Evolutionary conservation across 1,140 invertebrate species (phyloP).

Genomic region (Melitaea cinxia): DNA sequence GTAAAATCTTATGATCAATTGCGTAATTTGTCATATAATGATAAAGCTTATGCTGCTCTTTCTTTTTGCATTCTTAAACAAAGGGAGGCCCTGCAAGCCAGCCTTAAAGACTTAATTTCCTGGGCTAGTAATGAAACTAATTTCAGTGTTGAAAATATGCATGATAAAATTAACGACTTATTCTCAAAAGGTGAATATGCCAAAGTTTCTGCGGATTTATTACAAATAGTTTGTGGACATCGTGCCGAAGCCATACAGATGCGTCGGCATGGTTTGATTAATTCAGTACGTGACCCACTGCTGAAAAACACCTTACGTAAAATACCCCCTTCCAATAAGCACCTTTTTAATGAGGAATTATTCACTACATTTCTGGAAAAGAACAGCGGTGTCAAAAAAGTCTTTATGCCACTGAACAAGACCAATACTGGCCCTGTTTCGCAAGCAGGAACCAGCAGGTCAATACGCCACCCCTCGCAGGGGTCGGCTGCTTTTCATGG

Average conservation of each 20-base stretch:
- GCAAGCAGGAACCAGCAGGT: not conserved
- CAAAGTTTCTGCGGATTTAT: slow-evolving; percentile 26
- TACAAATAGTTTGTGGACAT: slow-evolving; percentile 37
- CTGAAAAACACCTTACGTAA: slow-evolving; percentile 26
- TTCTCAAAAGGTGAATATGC: slow-evolving; percentile 30
- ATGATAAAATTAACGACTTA: slow-evolving; percentile 17
- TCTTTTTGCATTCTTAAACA: slow-evolving; percentile 42
- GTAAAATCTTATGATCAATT: slow-evolving; percentile 19
- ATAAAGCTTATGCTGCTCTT: slow-evolving; percentile 35
- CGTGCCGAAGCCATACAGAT: slow-evolving; percentile 35
- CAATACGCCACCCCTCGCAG: slow-evolving; percentile 21
- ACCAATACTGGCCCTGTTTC: not conserved
- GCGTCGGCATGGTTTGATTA: slow-evolving; percentile 30
- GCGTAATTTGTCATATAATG: slow-evolving; percentile 23
- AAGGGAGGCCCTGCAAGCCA: slow-evolving; percentile 25
- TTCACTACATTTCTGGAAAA: slow-evolving; percentile 29
- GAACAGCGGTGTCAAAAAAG: slow-evolving; percentile 29
- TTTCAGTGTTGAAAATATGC: slow-evolving; percentile 3
- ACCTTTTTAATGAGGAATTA: slow-evolving; percentile 24
- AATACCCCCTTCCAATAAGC: slow-evolving; percentile 26
- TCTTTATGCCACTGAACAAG: slow-evolving; percentile 17
- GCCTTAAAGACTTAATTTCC: slow-evolving; percentile 5
- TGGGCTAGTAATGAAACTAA: slow-evolving; percentile 30
- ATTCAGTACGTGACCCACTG: slow-evolving; percentile 23
- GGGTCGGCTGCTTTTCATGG: slow-evolving; percentile 5